Base-by-base conservation (phyloP, 2,888 invertebrate species). In the Thera obeliscata region DNA sequence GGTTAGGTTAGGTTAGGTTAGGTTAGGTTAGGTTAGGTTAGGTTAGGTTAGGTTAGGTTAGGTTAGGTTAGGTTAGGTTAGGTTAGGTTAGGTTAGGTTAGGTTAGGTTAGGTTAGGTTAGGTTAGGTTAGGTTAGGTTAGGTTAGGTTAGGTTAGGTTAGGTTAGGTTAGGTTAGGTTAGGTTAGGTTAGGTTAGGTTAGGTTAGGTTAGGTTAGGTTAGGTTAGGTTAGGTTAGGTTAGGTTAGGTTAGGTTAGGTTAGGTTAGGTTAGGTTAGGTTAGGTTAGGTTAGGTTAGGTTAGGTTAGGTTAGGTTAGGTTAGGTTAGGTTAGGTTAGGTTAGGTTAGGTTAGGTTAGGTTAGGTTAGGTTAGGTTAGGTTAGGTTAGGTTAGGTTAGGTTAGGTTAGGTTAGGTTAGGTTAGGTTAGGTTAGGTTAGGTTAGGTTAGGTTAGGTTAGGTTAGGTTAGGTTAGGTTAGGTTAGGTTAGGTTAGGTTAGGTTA, bases 121-220 rank as follows among this genome's bases (percentile, higher is more conserved):
- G 65, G 65, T 65, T 65, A 65, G 65, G 65, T 65, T 65, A 65
- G 66, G 66, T 66, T 66, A 66, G 66, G 66, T 66, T 66, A 66
- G 66, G 66, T 66, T 66, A 66, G 66, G 61, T 61, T 55, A 55
- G 55, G 55, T 55, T 55, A 55, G 55, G 55, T 55, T 55, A 55
- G 43, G 43, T 43, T 43, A 43, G 43, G 43, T 43, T 43, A 43
- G 43, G 43, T 43, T 43, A 43, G 43, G 43, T 43, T 43, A 43
- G 43, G 43, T 43, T 43, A 43, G 43, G 43, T 43, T 43, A 43
- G 43, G 43, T 43, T 43, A 43, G 43, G 43, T 43, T 43, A 43
- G 43, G 43, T 43, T 43, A 43, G 43, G 43, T 43, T 43, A 43
- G 43, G 43, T 43, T 43, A 43, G 43, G 43, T 43, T 43, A 43